Conservation (phyloP, 2,113 vertebrate species). For the Pelusios castaneus region DNA sequence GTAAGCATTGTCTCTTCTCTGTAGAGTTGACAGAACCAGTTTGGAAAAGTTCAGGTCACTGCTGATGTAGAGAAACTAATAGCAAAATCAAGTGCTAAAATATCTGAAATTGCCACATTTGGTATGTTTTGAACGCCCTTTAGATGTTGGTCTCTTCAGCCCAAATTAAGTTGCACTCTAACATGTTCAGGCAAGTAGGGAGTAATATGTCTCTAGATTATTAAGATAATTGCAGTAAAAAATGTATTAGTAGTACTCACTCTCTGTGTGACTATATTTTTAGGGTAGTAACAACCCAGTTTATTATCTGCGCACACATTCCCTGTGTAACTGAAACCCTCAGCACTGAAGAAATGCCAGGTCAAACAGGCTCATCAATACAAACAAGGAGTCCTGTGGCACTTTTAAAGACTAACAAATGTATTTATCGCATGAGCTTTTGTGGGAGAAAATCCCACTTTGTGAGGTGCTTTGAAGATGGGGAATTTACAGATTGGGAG, state of each 20-base stretch:
- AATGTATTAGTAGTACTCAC: neutral
- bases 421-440: too few relatives aligned
- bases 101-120: neutral
- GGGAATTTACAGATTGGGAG: too few relatives aligned
- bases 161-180: neutral
- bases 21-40: neutral
- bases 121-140: neutral
- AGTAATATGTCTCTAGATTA: neutral
- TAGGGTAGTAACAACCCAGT: neutral
- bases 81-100: neutral
- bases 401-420: too few relatives aligned
- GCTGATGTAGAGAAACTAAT: neutral
- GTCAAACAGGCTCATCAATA: neutral
- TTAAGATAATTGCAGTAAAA: neutral
- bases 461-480: too few relatives aligned
- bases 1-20: neutral
- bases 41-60: neutral
- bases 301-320: neutral
- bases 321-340: neutral
- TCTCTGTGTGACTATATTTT: neutral
- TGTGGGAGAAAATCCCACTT: too few relatives aligned
- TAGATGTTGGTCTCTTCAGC: neutral
- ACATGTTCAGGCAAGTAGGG: neutral
- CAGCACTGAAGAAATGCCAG: neutral
- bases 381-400: too few relatives aligned